These are phyloP conservation scores for Neuroscelio doddi DNA, from an alignment of 2,888 invertebrate species.

Conservation along the genomic window DNA sequence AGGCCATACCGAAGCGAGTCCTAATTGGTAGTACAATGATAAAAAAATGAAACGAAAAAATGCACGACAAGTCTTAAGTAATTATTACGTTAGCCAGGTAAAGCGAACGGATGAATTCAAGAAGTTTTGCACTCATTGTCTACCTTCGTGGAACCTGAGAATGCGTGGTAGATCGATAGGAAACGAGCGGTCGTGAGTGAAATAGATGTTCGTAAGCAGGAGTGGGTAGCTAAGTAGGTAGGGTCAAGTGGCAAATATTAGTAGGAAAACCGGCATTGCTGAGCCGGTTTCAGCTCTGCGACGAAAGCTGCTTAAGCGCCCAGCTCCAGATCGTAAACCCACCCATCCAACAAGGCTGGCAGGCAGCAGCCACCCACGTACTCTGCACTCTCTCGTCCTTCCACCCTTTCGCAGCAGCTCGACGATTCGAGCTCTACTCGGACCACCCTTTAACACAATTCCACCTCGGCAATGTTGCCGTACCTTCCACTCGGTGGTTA, in stretches of 20 bases:
- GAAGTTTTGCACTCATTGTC: too few relatives aligned
- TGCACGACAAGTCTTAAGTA: too few relatives aligned
- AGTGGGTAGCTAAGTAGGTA: conserved; percentile 50
- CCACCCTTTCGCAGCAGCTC: conserved; percentile 24
- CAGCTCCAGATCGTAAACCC: conserved; percentile 49
- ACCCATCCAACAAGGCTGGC: conserved; percentile 20
- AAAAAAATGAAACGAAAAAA: too few relatives aligned
- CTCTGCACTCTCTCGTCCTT: conserved; percentile 38
- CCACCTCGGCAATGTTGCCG: conserved; percentile 53
- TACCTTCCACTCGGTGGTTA: conserved; percentile 56
- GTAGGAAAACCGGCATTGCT: conserved; percentile 67
- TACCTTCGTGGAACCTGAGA: too few relatives aligned
- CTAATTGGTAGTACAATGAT: too few relatives aligned
- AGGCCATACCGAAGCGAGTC: too few relatives aligned
- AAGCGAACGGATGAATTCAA: too few relatives aligned
- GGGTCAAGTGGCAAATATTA: conserved; percentile 71
- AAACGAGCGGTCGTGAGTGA: conserved; percentile 23
- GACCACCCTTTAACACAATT: conserved; percentile 57
- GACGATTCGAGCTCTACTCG: conserved; percentile 49
- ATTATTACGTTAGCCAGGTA: too few relatives aligned
- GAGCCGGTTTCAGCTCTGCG: conserved; percentile 61
- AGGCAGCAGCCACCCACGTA: conserved; percentile 31
- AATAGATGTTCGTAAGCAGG: conserved; percentile 28
- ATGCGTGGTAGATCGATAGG: conserved; percentile 20
- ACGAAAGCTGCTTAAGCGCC: conserved; percentile 70